A percentile compares a stretch with the other conserved stretches of the same genome.
Conservation (phyloP, 1,140 invertebrate species). For the Polyergus mexicanus region DNA sequence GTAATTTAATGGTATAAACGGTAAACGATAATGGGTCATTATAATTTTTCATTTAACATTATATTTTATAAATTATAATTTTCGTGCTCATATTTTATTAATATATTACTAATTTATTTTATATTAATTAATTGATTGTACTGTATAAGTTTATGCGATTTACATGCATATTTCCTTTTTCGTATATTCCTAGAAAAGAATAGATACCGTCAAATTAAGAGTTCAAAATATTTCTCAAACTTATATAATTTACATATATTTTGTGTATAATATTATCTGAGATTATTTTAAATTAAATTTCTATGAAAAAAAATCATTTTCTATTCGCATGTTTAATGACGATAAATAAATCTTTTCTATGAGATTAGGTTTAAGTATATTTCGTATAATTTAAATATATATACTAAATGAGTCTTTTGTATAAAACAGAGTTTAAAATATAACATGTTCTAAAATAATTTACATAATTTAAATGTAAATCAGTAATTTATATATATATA, state of each 20-base stretch:
- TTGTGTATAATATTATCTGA: background rate
- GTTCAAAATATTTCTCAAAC: background rate
- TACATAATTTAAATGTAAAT: constrained; percentile 15
- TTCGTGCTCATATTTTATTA: background rate
- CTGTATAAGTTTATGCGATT: background rate
- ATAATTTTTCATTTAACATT: constrained; percentile 12
- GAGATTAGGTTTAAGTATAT: background rate
- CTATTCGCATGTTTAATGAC: no score
- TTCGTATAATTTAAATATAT: background rate
- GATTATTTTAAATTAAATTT: background rate
- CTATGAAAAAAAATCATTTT: background rate
- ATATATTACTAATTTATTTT: constrained; percentile 32
- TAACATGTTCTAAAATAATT: constrained; percentile 10
- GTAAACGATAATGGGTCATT: background rate
- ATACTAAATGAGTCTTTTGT: constrained; percentile 8
- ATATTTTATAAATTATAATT: background rate
- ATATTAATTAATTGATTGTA: background rate
- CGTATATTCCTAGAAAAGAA: background rate
- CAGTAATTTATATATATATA: background rate
- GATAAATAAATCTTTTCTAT: no score
- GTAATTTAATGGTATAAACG: background rate
- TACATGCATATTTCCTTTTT: background rate
- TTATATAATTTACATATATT: background rate
- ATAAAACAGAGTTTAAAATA: background rate
- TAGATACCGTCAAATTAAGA: background rate